Percentiles rank a stretch among this genome's conserved stretches.
phyloP scores from a whole-genome alignment of 2,797 vertebrate genomes.

The Ciconia nigra region DNA sequence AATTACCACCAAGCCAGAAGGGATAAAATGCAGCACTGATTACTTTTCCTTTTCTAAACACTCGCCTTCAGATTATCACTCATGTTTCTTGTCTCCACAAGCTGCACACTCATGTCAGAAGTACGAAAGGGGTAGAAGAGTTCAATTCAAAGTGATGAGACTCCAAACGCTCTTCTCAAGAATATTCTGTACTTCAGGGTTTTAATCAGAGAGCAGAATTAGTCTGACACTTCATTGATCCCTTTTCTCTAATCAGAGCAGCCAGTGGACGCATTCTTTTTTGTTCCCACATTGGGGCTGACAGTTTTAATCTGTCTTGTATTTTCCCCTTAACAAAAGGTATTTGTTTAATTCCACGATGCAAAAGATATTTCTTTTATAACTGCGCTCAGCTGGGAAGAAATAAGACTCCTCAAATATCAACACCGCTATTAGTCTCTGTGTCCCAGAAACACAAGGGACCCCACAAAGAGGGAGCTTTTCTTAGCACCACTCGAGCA shows the following conservation, averaged over 20 bases:
- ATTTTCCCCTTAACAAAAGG: background rate
- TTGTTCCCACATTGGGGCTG: background rate
- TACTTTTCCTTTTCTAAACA: background rate
- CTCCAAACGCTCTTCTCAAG: background rate
- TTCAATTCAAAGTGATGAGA: background rate
- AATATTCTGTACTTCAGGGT: background rate
- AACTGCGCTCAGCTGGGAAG: background rate
- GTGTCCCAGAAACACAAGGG: background rate
- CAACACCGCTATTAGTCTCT: no score
- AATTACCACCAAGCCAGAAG: background rate
- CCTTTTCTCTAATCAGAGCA: constrained; percentile 1
- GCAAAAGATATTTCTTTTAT: background rate
- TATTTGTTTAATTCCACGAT: background rate
- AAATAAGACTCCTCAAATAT: background rate
- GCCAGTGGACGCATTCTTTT: background rate
- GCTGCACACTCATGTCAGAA: background rate
- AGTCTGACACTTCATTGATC: background rate
- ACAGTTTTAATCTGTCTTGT: background rate
- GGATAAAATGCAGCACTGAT: background rate
- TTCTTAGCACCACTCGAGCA: background rate
- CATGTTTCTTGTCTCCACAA: background rate
- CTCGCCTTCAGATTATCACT: background rate
- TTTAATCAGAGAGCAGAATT: constrained; percentile 31
- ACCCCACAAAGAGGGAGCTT: background rate
- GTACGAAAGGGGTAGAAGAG: background rate